These are phyloP conservation scores for Latrodectus geometricus DNA, from an alignment of 1,140 invertebrate genomes.

Conservation along the genomic window DNA sequence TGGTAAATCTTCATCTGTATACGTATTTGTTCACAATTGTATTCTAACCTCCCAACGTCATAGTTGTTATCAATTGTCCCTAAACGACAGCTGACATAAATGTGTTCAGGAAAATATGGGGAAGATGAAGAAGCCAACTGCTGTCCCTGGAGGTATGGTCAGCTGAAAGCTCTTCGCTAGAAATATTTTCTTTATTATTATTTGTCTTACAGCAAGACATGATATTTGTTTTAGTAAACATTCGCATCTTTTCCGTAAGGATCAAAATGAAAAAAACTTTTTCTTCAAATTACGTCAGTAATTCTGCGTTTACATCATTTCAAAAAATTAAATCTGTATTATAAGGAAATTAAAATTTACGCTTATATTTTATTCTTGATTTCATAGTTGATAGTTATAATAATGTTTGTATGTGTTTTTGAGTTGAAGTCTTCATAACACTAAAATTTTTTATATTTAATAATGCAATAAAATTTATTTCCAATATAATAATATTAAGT, in stretches of 20 bases:
- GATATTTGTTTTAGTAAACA: neutral
- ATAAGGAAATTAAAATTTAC: too few species aligned
- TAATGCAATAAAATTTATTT: too few species aligned
- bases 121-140: slow-evolving; percentile 1
- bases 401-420: too few species aligned
- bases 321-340: too few species aligned
- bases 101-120: slow-evolving; percentile 11
- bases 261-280: neutral
- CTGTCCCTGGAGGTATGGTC: neutral
- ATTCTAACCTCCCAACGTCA: slow-evolving; percentile 7
- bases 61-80: slow-evolving; percentile 21
- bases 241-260: neutral
- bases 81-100: slow-evolving; percentile 27
- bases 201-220: slow-evolving; percentile 19
- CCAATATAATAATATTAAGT: too few species aligned
- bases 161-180: neutral
- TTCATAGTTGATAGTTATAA: too few species aligned
- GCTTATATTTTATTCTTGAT: too few species aligned
- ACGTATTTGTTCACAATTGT: neutral
- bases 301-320: too few species aligned
- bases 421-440: too few species aligned
- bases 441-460: too few species aligned
- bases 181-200: slow-evolving; percentile 22
- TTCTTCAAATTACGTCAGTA: too few species aligned
- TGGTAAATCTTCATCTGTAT: neutral